Evolutionary conservation across 2,797 vertebrate species (phyloP), one percentile per base, ranked within the genome.

Genomic region (Gambelia wislizenii): DNA sequence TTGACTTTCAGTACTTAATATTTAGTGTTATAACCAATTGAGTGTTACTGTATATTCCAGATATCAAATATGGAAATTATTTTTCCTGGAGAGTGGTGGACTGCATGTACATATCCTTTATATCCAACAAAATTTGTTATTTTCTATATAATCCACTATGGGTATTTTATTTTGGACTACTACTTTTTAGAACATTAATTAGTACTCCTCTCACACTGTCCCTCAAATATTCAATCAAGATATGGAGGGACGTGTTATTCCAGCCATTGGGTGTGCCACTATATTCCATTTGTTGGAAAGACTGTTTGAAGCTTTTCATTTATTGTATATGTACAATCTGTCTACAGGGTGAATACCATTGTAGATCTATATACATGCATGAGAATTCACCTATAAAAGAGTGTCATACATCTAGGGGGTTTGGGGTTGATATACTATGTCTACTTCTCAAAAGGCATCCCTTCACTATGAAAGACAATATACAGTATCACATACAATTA

Each of bases 1-100:
- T 88, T 88, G 47, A 76, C 27, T 52, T 76, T 67, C 42, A 69
- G 36, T 16, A 84, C 54, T 83, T 84, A 69, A 83, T 69, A 82
- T 83, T 77, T 44, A 30, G 12, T 33, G 47, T 88, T 61, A 33
- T 6, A 76, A 14, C 36, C 20, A 67, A 69, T 64, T 33, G 49
- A 88, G 14, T 39, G 4, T 33, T 74, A n/a, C n/a, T n/a, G n/a
- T n/a, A 33, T 36, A 49, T 64, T 13, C 30, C 20, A 27, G 30
- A 69, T 49, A 67, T n/a, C 44, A 42, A 44, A 61, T 67, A 20
- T 72, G 36, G 12, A 36, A 72, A 16, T 39, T 20, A 39, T 44
- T 75, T 42, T 42, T 75, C 36, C 39, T 75, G 39, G 44, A 67
- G 30, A 9, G 30, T 33, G 64, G 10, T 30, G 42, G 4, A 27